Evolutionary conservation across 2,888 invertebrate genomes (phyloP).

Genomic region (Hesperia comma): DNA sequence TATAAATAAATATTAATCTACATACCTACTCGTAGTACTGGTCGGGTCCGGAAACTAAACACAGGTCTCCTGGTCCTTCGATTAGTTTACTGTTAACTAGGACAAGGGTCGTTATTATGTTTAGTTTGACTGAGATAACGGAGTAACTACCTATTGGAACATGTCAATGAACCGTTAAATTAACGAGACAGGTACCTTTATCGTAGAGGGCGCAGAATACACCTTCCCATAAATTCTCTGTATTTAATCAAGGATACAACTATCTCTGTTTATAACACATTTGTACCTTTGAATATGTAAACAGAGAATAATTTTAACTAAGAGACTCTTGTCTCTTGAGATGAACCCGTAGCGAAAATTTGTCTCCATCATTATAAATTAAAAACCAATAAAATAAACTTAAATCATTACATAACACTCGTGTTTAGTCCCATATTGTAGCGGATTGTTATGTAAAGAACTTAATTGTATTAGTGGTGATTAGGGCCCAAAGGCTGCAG

Average conservation of each 20-base stretch:
- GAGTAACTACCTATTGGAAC: not conserved
- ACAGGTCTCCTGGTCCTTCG: no score
- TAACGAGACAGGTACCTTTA: not conserved
- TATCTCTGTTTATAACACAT: no score
- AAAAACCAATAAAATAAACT: conserved; percentile 1
- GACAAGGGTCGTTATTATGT: no score
- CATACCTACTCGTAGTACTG: no score
- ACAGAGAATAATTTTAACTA: not conserved
- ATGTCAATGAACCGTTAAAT: conserved; percentile 5
- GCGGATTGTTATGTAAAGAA: conserved; percentile 44
- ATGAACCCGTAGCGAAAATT: not conserved
- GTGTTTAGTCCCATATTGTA: not conserved
- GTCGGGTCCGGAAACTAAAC: no score
- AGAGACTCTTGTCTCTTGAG: not conserved
- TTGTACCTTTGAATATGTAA: no score
- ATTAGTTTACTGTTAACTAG: no score
- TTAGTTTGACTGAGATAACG: not conserved
- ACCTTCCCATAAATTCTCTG: no score
- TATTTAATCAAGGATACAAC: no score
- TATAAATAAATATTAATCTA: no score
- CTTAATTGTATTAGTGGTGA: conserved; percentile 67
- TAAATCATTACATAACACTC: not conserved
- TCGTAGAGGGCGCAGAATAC: no score
- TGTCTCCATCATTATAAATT: not conserved
- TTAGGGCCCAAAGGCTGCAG: conserved; percentile 48